A percentile compares a stretch with the other conserved stretches of the same genome.
Evolutionary conservation across 2,113 vertebrate genomes (phyloP).

Genomic region (Chamaea fasciata): DNA sequence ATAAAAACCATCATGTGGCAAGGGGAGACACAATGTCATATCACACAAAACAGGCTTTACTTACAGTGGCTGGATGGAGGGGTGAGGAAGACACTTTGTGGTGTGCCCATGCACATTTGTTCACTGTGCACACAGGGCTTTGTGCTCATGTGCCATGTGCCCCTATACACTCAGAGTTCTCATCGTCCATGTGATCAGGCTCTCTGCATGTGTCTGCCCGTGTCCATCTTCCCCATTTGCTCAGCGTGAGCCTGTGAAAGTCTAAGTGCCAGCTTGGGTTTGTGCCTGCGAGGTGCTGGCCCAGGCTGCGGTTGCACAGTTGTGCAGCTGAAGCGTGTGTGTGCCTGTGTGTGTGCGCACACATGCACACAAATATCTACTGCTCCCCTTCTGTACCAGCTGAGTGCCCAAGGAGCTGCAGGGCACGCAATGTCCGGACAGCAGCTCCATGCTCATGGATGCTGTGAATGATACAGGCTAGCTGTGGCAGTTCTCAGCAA

Average conservation of each 20-base stretch:
- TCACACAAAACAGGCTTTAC: neutral
- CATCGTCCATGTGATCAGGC: neutral
- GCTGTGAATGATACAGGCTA: constrained; percentile 59
- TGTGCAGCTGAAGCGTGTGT: neutral
- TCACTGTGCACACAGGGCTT: neutral
- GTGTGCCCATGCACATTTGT: accelerated
- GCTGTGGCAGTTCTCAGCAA: constrained; percentile 42
- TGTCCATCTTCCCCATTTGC: neutral
- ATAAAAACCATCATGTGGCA: neutral
- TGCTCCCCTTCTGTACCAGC: constrained; percentile 2
- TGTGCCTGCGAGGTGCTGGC: neutral
- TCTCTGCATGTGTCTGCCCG: neutral
- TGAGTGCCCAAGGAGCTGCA: neutral
- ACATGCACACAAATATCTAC: accelerated
- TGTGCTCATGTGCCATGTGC: accelerated
- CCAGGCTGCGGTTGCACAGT: neutral
- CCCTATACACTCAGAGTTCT: neutral
- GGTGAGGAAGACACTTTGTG: neutral
- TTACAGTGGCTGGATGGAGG: neutral
- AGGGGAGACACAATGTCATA: neutral
- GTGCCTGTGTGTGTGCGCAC: accelerated
- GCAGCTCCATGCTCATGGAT: constrained; percentile 4
- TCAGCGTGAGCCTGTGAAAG: neutral
- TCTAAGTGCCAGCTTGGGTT: neutral
- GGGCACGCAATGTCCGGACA: neutral